Conservation (phyloP, 2,888 invertebrate species). For the Drosophila birchii region DNA sequence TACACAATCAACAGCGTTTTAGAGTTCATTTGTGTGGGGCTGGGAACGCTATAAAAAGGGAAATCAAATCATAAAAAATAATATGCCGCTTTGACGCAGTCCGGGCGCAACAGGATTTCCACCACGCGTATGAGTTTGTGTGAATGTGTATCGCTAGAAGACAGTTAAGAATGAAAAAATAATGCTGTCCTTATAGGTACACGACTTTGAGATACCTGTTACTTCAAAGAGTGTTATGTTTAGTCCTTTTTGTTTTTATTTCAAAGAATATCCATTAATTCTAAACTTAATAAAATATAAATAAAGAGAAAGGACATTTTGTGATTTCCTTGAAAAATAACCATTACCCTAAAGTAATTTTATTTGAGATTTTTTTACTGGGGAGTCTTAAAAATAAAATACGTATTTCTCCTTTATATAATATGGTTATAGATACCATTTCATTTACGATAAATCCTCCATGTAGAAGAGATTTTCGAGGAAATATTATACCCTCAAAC, state of each 20-base stretch:
- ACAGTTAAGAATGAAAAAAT: slow-evolving; percentile 16
- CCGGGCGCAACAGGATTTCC: slow-evolving; percentile 70
- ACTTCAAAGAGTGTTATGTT: background rate
- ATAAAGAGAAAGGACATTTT: too few species aligned
- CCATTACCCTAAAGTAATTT: too few species aligned
- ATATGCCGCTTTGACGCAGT: slow-evolving; percentile 63
- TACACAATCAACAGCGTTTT: slow-evolving; percentile 76
- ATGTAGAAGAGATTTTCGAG: background rate
- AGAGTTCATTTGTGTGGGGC: slow-evolving; percentile 68
- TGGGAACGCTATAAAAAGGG: slow-evolving; percentile 36
- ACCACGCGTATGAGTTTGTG: slow-evolving; percentile 35
- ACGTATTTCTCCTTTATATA: too few species aligned
- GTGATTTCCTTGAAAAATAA: too few species aligned
- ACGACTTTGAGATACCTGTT: slow-evolving; percentile 11
- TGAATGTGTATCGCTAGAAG: slow-evolving; percentile 11
- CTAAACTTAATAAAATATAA: too few species aligned
- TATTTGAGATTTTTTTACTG: too few species aligned
- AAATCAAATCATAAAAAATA: slow-evolving; percentile 77
- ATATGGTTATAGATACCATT: background rate
- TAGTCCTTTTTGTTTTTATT: background rate
- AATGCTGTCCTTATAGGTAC: background rate
- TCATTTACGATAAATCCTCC: background rate
- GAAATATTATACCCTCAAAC: slow-evolving; percentile 1
- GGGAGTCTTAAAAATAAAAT: too few species aligned
- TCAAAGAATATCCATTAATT: background rate